These are phyloP conservation scores for Epinotia demarniana DNA, from an alignment of 2,888 invertebrate species.

Conservation along the genomic window DNA sequence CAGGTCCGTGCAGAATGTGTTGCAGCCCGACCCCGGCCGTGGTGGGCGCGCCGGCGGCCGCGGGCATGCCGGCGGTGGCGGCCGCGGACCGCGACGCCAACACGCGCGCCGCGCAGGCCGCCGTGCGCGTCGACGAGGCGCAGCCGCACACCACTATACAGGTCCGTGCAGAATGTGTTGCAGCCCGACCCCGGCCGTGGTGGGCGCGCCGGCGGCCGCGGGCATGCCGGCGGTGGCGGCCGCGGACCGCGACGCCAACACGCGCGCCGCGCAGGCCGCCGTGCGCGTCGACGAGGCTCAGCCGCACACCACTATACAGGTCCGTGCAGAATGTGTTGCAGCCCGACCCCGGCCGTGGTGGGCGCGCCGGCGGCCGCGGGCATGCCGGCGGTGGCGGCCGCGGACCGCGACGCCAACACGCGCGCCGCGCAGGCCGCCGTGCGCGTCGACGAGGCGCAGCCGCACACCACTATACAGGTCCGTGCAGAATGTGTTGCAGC, in stretches of 20 bases:
- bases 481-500: conserved; percentile 66
- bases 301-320: conserved; percentile 92
- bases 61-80: conserved; percentile 65
- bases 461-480: conserved; percentile 91
- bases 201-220: conserved; percentile 83
- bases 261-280: conserved; percentile 87
- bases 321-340: conserved; percentile 61
- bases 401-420: conserved; percentile 87
- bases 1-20: conserved; percentile 70
- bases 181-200: conserved; percentile 89
- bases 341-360: conserved; percentile 89
- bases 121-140: conserved; percentile 86
- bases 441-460: conserved; percentile 86
- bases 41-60: conserved; percentile 84
- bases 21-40: conserved; percentile 90
- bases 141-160: conserved; percentile 92
- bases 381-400: conserved; percentile 58
- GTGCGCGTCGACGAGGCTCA: conserved; percentile 86
- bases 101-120: conserved; percentile 88
- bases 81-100: conserved; percentile 85
- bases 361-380: conserved; percentile 83
- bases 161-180: conserved; percentile 58
- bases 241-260: conserved; percentile 86
- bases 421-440: conserved; percentile 87
- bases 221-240: conserved; percentile 64